phyloP scores from a whole-genome alignment of 2,888 invertebrate species.

The Dione juno region DNA sequence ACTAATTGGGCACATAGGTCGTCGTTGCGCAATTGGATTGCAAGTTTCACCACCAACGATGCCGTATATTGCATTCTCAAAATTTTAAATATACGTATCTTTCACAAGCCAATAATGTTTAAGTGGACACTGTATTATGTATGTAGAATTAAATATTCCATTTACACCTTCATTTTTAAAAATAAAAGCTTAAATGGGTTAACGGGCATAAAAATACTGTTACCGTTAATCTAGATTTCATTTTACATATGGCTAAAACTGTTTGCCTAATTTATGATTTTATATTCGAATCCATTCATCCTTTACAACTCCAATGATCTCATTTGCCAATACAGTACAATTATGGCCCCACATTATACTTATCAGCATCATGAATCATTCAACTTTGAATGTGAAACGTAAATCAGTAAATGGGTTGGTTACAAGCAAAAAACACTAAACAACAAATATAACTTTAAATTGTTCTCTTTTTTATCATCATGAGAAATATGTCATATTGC shows the following conservation, averaged over 20 bases:
- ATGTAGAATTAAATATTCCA: not conserved
- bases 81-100: too few relatives aligned
- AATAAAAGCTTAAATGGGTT: constrained; percentile 2
- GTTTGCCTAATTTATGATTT: not conserved
- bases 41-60: too few relatives aligned
- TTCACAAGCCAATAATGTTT: too few relatives aligned
- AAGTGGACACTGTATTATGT: too few relatives aligned
- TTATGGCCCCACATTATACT: not conserved
- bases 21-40: too few relatives aligned
- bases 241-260: constrained; percentile 1
- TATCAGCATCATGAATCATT: not conserved
- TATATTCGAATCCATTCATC: not conserved
- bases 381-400: not conserved
- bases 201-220: constrained; percentile 1
- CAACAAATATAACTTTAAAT: not conserved
- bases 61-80: too few relatives aligned
- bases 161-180: not conserved
- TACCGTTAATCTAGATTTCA: not conserved
- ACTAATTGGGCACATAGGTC: too few relatives aligned
- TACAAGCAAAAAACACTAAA: not conserved
- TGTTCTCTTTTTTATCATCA: not conserved
- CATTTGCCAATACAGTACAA: not conserved
- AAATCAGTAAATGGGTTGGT: not conserved
- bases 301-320: not conserved
- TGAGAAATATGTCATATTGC: too few relatives aligned